phyloP scores from a whole-genome alignment of 2,888 invertebrate genomes.

The Orchesellides sinensis region DNA sequence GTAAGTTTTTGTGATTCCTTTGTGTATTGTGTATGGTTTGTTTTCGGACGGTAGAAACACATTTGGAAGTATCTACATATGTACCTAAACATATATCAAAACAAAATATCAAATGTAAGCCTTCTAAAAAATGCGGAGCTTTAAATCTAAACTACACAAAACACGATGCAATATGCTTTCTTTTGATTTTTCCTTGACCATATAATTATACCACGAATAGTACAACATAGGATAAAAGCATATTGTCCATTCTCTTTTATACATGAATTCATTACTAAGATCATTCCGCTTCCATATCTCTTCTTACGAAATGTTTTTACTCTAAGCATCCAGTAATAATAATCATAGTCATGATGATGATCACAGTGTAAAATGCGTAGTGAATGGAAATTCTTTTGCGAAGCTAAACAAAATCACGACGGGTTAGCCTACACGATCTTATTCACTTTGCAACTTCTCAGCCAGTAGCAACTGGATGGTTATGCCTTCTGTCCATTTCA shows the following conservation, averaged over 20 bases:
- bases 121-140: background rate
- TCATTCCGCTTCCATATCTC: background rate
- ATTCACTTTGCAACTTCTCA: background rate
- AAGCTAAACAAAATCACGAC: background rate
- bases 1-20: too few species aligned
- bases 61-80: too few species aligned
- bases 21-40: too few species aligned
- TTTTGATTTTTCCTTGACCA: background rate
- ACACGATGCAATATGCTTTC: background rate
- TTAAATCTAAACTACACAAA: background rate
- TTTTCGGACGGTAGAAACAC: too few species aligned
- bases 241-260: constrained; percentile 20
- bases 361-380: constrained; percentile 12
- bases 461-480: background rate
- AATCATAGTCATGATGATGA: constrained; percentile 2
- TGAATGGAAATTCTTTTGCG: background rate
- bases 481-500: constrained; percentile 21
- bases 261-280: constrained; percentile 13
- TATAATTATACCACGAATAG: background rate
- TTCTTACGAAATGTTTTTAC: background rate
- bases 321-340: background rate
- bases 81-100: background rate
- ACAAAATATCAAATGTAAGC: background rate
- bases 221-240: too few species aligned
- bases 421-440: background rate